phyloP scores from a whole-genome alignment of 2,113 vertebrate species.

The Tragelaphus scriptus region DNA sequence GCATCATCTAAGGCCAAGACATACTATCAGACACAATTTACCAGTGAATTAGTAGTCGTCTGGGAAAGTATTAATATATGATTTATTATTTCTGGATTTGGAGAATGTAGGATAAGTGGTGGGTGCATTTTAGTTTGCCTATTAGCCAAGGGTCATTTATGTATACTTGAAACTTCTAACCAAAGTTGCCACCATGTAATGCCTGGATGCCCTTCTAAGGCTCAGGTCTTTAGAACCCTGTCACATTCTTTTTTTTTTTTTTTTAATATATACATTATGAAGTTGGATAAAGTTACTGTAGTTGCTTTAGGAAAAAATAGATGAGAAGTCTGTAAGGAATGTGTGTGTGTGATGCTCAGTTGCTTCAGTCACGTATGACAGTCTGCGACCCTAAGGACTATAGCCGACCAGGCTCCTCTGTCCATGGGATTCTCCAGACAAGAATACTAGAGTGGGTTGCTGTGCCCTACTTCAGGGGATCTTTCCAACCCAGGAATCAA shows the following conservation, averaged over 20 bases:
- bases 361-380: background rate
- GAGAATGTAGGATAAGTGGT: background rate
- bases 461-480: background rate
- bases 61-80: slow-evolving; percentile 69
- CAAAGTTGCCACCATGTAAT: background rate
- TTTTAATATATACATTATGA: background rate
- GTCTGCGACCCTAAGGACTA: background rate
- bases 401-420: background rate
- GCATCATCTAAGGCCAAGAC: background rate
- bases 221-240: background rate
- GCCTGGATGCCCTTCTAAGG: background rate
- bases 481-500: background rate
- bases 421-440: background rate
- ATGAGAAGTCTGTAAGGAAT: background rate
- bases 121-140: background rate
- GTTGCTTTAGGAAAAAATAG: background rate
- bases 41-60: slow-evolving; percentile 72
- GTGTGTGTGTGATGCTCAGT: background rate
- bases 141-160: background rate
- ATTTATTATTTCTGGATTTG: background rate
- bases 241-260: background rate
- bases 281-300: background rate
- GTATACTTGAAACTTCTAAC: background rate
- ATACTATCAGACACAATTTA: slow-evolving; percentile 67
- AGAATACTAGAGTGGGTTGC: background rate